Base-by-base conservation (phyloP, 1,140 invertebrate species). In the Drosophila nasuta region DNA sequence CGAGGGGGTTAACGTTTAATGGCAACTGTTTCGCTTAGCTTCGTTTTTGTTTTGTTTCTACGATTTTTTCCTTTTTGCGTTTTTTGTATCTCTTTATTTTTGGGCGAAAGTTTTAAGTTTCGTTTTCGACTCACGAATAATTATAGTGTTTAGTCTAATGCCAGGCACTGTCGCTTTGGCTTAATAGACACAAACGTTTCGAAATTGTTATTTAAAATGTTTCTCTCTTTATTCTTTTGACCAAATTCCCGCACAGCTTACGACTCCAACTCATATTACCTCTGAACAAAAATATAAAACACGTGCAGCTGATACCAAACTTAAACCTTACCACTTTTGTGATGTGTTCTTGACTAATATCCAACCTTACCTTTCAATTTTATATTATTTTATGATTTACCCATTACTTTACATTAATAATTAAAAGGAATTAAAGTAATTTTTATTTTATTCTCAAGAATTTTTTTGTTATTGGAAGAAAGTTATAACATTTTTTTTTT, bases 21-120 rank as follows among this genome's bases (percentile, higher is more conserved):
- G 82, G 70, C 77, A 87, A 80, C 83, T 88, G 69, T 88, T 86
- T 87, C 48, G 69, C 65, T 86, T 87, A 43, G 69, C 65, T 56
- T 58, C 15, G 20, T 41, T 38, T 56, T 38, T 33, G 33, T 38
- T 25, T 25, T 25, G 20, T 25, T 25, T 25, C 20, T 25, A 3
- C 20, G 0, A 25, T 25, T 25, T 25, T 25, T 25, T 25, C 4
- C 20, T 4, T 25, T 25, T 25, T 38, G 6, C 35, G 7, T 38
- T 38, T 64, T 64, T 64, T 64, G 41, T 52, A 10, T 33, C 7
- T 35, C 1, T n/a, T 1, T 2, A 45, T 65, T 65, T 74, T 62
- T 66, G 74, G 72, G 83, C 83, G 83, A 88, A 88, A 88, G 83
- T 79, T 78, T 82, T 52, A 8, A 30, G 56, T 69, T 69, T 60